Conservation (phyloP, 2,797 vertebrate genomes). For the Myotis pilosus region DNA sequence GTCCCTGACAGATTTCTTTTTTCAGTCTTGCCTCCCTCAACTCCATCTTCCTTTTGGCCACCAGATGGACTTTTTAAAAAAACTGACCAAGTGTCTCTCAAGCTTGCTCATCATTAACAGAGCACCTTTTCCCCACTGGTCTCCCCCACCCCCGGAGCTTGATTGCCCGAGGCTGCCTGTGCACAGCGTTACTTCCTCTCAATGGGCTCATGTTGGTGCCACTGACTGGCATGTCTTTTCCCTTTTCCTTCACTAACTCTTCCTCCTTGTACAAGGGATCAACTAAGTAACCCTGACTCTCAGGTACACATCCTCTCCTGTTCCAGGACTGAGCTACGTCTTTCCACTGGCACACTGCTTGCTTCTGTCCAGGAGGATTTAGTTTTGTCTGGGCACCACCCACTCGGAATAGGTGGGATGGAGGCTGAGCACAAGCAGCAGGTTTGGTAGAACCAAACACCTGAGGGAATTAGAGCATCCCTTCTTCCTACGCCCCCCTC, state of each 20-base stretch:
- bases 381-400: background rate
- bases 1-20: background rate
- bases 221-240: background rate
- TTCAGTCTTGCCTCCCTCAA: background rate
- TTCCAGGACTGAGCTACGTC: background rate
- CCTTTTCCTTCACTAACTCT: background rate
- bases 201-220: background rate
- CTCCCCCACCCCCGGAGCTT: background rate
- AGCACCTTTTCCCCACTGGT: background rate
- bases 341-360: background rate
- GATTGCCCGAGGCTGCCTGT: accelerated
- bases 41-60: background rate
- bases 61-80: background rate
- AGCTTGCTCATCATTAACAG: background rate
- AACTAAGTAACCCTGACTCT: background rate
- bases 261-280: background rate
- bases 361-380: background rate
- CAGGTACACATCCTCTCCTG: background rate
- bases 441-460: background rate
- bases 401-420: background rate
- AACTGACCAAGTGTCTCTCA: background rate
- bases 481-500: background rate
- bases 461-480: background rate
- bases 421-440: background rate
- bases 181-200: too few species aligned